A percentile compares a stretch with the other conserved stretches of the same genome.
These are phyloP conservation scores for Lycaon pictus DNA, from an alignment of 2,113 vertebrate species.

Conservation along the genomic window DNA sequence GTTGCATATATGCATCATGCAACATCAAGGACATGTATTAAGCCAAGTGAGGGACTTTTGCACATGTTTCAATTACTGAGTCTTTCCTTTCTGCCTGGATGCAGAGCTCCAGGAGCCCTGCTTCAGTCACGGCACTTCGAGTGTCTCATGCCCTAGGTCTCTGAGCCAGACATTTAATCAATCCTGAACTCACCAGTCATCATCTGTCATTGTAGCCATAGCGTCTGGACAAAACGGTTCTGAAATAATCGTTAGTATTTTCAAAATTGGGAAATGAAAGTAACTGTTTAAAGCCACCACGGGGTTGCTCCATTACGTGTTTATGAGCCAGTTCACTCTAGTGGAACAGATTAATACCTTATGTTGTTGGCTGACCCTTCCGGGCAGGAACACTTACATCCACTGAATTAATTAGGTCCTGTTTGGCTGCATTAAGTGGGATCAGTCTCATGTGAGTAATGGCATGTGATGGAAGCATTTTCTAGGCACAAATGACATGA, in stretches of 20 bases:
- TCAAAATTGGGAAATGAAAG: constrained; percentile 23
- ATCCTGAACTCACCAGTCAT: background rate
- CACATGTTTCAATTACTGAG: background rate
- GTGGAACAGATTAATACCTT: background rate
- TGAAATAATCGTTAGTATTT: background rate
- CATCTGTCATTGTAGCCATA: background rate
- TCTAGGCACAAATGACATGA: background rate
- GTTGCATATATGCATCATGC: background rate
- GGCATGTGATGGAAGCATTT: background rate
- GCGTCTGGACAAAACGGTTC: background rate
- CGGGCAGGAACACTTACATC: background rate
- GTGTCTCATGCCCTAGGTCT: background rate
- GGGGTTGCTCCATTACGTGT: background rate
- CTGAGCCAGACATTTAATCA: background rate
- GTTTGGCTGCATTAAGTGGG: background rate
- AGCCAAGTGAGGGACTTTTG: background rate
- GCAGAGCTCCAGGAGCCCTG: background rate
- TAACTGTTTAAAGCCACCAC: background rate
- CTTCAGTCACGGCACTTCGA: background rate
- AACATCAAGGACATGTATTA: background rate
- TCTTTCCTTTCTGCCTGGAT: background rate
- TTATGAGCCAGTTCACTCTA: background rate
- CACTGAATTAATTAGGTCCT: background rate
- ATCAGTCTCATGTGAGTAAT: background rate
- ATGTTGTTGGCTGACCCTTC: background rate